phyloP scores from a whole-genome alignment of 1,140 invertebrate genomes.

The Agrypnia vestita region DNA sequence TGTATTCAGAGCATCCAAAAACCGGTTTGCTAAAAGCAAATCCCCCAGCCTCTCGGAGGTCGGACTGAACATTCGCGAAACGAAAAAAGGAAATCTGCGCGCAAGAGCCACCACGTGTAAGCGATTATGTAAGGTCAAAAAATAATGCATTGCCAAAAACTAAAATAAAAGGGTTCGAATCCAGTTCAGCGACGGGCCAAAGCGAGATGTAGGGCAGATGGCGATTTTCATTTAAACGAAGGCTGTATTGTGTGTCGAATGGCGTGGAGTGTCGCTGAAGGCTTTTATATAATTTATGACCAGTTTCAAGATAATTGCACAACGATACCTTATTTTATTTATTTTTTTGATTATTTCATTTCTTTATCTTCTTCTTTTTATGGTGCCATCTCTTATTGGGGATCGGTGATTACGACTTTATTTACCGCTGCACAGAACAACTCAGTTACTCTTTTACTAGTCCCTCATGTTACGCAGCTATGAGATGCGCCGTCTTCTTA shows the following conservation, averaged over 20 bases:
- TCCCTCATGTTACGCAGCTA: no score
- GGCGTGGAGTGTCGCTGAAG: no score
- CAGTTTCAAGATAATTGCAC: no score
- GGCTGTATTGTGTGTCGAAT: not conserved
- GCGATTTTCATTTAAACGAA: not conserved
- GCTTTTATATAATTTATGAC: no score
- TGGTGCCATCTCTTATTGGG: no score
- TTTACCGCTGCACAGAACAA: no score
- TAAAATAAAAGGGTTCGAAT: constrained; percentile 49
- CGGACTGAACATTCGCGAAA: not conserved
- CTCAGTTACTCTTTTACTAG: no score
- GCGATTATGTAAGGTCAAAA: constrained; percentile 55
- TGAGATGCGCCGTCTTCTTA: no score
- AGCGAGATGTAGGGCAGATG: constrained; percentile 47
- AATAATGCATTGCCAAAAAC: constrained; percentile 39
- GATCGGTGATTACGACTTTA: no score
- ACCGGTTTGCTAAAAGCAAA: constrained; percentile 16
- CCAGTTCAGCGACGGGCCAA: constrained; percentile 40
- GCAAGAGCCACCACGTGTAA: constrained; percentile 47
- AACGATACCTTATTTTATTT: no score
- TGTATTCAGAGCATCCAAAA: not conserved
- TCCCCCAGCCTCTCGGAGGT: constrained; percentile 11
- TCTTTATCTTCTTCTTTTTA: no score
- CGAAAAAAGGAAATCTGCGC: constrained; percentile 12
- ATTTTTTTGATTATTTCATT: no score